phyloP scores from a whole-genome alignment of 35 echinoderm and acorn worm genomes.

The Ophioderma brevispina region DNA sequence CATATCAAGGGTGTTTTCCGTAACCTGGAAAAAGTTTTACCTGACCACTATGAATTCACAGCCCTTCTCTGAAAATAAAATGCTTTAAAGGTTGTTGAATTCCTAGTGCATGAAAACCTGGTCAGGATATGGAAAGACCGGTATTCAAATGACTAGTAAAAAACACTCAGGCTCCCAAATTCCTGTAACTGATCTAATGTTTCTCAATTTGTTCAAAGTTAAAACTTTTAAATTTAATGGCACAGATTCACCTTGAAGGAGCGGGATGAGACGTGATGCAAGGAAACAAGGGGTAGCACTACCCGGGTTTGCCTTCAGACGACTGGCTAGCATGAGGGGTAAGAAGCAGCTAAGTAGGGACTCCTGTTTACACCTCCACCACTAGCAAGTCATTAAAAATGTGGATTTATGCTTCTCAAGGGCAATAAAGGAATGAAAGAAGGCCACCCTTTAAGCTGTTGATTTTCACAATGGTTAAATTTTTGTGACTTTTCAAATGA shows the following conservation, averaged over 20 bases:
- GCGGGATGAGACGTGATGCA: slow-evolving; percentile 47
- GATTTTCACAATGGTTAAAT: too few species aligned
- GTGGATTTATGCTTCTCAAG: too few species aligned
- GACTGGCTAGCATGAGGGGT: slow-evolving; percentile 28
- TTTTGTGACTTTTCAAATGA: too few species aligned
- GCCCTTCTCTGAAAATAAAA: too few species aligned
- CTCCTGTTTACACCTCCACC: neutral
- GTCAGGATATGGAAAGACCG: neutral
- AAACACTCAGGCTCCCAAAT: neutral
- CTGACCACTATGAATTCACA: too few species aligned
- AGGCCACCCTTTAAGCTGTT: too few species aligned
- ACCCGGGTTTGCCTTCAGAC: slow-evolving; percentile 14
- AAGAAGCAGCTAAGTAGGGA: neutral
- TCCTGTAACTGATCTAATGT: neutral
- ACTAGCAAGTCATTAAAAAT: neutral
- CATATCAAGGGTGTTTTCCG: too few species aligned
- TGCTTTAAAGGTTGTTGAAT: neutral
- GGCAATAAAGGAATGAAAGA: too few species aligned
- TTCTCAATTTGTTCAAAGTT: neutral
- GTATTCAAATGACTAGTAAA: neutral
- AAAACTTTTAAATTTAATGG: too few species aligned
- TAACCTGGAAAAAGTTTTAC: too few species aligned
- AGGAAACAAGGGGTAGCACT: neutral
- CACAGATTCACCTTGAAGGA: slow-evolving; percentile 59
- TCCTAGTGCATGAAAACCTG: neutral